Evolutionary conservation across 2,113 vertebrate genomes (phyloP).

Genomic region (Natator depressus): DNA sequence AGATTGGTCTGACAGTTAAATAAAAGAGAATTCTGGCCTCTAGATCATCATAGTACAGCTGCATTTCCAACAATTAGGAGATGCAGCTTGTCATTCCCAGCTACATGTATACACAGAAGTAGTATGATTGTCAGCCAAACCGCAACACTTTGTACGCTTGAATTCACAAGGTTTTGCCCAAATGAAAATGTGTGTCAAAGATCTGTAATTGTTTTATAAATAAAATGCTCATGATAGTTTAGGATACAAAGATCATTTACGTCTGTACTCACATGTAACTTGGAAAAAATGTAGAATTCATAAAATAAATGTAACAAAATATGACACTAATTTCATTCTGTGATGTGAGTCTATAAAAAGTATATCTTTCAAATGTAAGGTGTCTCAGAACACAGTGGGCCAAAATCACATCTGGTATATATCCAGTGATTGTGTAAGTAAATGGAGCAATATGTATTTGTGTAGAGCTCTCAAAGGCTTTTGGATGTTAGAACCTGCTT

Average conservation of each 20-base stretch:
- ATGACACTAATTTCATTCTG: not conserved
- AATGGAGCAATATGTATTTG: constrained; percentile 9
- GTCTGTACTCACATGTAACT: not conserved
- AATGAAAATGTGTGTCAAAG: not conserved
- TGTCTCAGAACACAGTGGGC: not conserved
- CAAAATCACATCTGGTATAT: not conserved
- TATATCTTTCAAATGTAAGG: not conserved
- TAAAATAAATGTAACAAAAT: not conserved
- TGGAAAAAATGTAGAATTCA: not conserved
- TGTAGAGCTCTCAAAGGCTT: constrained; percentile 4
- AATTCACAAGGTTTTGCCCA: not conserved
- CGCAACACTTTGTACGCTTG: not conserved
- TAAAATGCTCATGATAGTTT: not conserved
- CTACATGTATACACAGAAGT: not conserved
- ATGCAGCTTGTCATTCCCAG: not conserved
- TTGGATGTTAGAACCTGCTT: not conserved
- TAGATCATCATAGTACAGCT: not conserved
- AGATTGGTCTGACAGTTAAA: not conserved
- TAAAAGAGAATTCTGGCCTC: not conserved
- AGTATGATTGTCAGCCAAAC: not conserved
- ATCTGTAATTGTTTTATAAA: not conserved
- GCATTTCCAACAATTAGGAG: not conserved
- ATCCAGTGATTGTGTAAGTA: not conserved
- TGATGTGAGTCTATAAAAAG: not conserved
- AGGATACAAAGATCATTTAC: not conserved